Evolutionary conservation across 2,113 vertebrate genomes (phyloP), one percentile per base, ranked within the genome.

Genomic region (Cettia cetti): DNA sequence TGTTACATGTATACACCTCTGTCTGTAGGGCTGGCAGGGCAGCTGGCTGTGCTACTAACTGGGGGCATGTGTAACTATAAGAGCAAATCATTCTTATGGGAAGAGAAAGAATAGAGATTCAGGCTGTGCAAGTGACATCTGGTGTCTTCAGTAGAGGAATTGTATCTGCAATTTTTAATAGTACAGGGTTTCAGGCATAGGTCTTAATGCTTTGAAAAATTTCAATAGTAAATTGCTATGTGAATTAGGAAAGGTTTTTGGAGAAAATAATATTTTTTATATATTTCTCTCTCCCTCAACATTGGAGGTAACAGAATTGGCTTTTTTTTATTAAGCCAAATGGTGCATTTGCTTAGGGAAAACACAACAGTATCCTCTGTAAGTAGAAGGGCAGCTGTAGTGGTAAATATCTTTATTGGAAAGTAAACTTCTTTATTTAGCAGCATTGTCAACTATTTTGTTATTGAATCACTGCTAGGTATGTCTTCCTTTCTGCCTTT

Each of bases 351-450:
- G 54, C 19, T 49, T 70, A 79, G 28, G 40, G 64, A 66, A 77
- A 63, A 27, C 39, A 74, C 3, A 30, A 45, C 68, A 5, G 0
- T 74, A 40, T 45, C 24, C 6, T 78, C 47, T 71, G 3, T 45
- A 39, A 94, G 56, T n/a, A 79, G 40, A 82, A 92, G 31, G 18
- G 19, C 66, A 86, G 22, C 59, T 92, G 54, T 69, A 82, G 50
- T 72, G 49, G 15, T 74, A 70, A 64, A 72, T 65, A 9, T 57
- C 23, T 78, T 60, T 77, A 39, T 47, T 56, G 27, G 21, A 68
- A 86, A 78, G 72, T 49, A 53, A n/a, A 33, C 21, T 8, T 53
- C 83, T 94, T 71, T 87, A 24, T 92, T 79, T 89, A 90, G 59
- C 54, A 86, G 6, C 50, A 24, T 5, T 13, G 40, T 70, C 52